Base-by-base conservation (phyloP, 2,113 vertebrate genomes). In the Alethe castanea region DNA sequence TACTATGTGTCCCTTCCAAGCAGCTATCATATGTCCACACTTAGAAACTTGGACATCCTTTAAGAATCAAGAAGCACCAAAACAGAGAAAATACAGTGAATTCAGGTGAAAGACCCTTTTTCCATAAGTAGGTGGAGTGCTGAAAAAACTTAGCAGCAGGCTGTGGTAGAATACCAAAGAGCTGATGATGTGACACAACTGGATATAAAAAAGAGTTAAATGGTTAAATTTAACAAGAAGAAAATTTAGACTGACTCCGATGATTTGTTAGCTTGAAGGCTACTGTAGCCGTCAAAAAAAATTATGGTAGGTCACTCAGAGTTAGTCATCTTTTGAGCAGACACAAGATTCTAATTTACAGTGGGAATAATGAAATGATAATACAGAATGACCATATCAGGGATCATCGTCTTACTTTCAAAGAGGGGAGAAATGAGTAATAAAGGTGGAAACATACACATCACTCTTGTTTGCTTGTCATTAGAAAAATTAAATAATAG, bases 391-490 rank as follows among this genome's bases (percentile, higher is more conserved):
- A 97, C 82, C 64, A 12, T 94, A 96, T 92, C 90, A 72, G 67
- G 90, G 93, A 96, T 95, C 94, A 96, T 93, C 1, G 1, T 80
- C 64, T 90, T 87, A 90, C 53, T 94, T 95, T 86, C 70, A 76
- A 26, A 96, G 79, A 86, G 94, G 90, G 76, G 73, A 92, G 91
- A 85, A 92, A 96, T 94, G 88, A 97, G 86, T 97, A 97, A 96
- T 94, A 96, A 95, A 95, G 96, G 96, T 96, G 95, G 92, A 95
- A 95, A 54, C n/a, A 26, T 76, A 53, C 69, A 95, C 95, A 95
- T 96, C 53, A 95, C 29, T 96, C 95, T 97, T 97, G 50, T 72
- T 94, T 94, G 66, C 92, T 94, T 95, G 95, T 97, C 94, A 94
- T 35, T 80, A 66, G 85, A 92, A 90, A 93, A 86, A 95, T 79